A percentile compares a stretch with the other conserved stretches of the same genome.
Evolutionary conservation across 1,140 invertebrate genomes (phyloP).

Genomic region (Argopecten irradians): DNA sequence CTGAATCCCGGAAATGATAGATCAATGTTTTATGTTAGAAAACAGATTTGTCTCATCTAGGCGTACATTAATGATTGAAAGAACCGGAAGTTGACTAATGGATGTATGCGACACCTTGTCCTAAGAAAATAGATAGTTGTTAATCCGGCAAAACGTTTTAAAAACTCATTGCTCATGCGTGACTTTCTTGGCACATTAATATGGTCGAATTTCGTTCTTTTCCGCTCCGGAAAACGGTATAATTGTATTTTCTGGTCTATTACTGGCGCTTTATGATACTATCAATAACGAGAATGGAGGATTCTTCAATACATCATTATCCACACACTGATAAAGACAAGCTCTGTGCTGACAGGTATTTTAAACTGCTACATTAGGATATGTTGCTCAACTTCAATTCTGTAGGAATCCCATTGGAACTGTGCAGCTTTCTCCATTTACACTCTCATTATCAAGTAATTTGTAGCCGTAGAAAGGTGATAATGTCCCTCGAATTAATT

Average conservation of each 20-base stretch:
- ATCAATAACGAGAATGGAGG: background rate
- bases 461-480: too few species aligned
- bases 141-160: background rate
- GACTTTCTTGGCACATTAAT: background rate
- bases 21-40: background rate
- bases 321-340: background rate
- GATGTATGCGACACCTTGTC: background rate
- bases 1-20: background rate
- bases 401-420: too few species aligned
- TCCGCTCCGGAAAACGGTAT: background rate
- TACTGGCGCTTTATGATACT: background rate
- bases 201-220: background rate
- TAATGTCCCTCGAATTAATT: too few species aligned
- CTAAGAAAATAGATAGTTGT: background rate
- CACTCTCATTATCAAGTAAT: too few species aligned
- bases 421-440: too few species aligned
- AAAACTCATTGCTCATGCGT: background rate
- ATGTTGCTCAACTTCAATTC: too few species aligned
- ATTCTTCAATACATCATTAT: background rate
- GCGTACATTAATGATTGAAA: background rate
- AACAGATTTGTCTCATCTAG: background rate
- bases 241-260: background rate
- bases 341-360: background rate
- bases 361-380: background rate
- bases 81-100: background rate